Evolutionary conservation across 1,140 invertebrate genomes (phyloP).

Genomic region (Cydia strobilella): DNA sequence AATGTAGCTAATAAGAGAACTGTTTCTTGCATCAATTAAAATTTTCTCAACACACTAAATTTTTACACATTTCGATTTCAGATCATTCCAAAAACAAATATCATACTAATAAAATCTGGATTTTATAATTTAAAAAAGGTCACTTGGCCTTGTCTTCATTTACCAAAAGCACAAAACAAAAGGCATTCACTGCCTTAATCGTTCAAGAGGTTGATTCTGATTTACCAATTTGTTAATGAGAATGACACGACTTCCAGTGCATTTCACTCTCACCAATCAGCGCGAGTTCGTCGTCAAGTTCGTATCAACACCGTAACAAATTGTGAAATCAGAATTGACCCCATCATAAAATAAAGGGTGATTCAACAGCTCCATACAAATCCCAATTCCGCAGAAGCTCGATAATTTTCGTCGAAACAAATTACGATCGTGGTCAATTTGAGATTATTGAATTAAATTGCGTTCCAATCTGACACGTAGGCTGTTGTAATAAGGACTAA

Average conservation of each 20-base stretch:
- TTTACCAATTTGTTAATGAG: no score
- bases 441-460: slow-evolving; percentile 9
- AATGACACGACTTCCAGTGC: no score
- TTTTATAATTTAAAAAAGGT: no score
- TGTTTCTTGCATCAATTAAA: no score
- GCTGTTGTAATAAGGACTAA: slow-evolving; percentile 3
- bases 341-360: not conserved
- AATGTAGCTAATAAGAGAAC: no score
- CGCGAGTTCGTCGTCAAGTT: no score
- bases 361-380: not conserved
- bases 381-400: not conserved
- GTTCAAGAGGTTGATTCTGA: not conserved
- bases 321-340: not conserved
- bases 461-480: not conserved
- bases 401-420: slow-evolving; percentile 14
- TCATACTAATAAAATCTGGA: no score
- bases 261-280: no score
- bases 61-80: no score
- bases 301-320: not conserved
- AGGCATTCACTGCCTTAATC: not conserved
- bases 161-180: not conserved
- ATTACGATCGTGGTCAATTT: slow-evolving; percentile 20
- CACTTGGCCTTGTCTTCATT: not conserved
- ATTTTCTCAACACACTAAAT: no score
- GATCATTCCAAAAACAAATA: no score